Evolutionary conservation across 2,797 vertebrate species (phyloP).

Genomic region (Spinus olivaceus): DNA sequence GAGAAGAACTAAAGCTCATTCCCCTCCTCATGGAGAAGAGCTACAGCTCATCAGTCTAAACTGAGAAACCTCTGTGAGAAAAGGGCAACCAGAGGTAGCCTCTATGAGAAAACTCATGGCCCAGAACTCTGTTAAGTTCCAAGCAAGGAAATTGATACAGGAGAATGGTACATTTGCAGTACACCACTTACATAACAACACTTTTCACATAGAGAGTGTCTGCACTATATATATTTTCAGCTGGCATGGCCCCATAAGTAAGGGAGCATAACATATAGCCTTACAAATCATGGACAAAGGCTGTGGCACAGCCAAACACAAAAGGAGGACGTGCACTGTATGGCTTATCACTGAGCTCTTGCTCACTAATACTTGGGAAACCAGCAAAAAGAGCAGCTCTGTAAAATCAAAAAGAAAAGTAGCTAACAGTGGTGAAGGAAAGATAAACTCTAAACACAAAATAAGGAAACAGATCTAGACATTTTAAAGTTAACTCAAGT

Average conservation of each 20-base stretch:
- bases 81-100: background rate
- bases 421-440: background rate
- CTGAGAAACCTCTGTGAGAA: background rate
- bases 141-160: background rate
- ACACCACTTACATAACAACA: background rate
- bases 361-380: background rate
- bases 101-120: fast-evolving
- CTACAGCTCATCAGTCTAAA: background rate
- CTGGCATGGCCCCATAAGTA: background rate
- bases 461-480: background rate
- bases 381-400: background rate
- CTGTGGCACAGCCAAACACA: background rate
- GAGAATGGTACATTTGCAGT: background rate
- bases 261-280: background rate
- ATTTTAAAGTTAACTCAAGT: background rate
- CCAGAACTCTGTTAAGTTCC: background rate
- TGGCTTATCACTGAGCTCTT: background rate
- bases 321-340: background rate
- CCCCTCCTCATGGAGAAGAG: background rate
- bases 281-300: background rate
- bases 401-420: background rate
- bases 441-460: background rate
- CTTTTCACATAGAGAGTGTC: background rate
- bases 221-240: background rate
- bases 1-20: background rate